Percentiles rank a stretch among this genome's conserved stretches.
These are phyloP conservation scores for Morpho helenor DNA, from an alignment of 2,888 invertebrate species.

Conservation along the genomic window DNA sequence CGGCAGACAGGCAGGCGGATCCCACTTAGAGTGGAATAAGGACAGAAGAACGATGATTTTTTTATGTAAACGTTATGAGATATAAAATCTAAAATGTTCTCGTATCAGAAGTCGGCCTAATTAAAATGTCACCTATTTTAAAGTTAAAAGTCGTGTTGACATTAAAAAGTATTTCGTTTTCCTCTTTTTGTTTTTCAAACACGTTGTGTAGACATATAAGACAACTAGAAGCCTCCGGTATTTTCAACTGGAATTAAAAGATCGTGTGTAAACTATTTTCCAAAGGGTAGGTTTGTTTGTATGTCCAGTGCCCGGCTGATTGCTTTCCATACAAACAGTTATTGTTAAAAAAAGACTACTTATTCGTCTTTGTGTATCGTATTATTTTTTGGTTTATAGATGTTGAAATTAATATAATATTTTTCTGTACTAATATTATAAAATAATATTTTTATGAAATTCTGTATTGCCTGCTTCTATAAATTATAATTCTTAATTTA, in stretches of 20 bases:
- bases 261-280: too few species aligned
- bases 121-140: slow-evolving; percentile 9
- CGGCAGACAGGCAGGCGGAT: too few species aligned
- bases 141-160: slow-evolving; percentile 11
- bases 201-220: background rate
- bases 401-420: too few species aligned
- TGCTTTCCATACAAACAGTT: too few species aligned
- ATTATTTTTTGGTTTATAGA: too few species aligned
- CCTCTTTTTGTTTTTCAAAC: slow-evolving; percentile 1
- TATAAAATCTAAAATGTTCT: slow-evolving; percentile 8
- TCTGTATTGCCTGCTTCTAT: too few species aligned
- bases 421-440: too few species aligned
- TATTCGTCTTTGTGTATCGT: too few species aligned
- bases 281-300: background rate
- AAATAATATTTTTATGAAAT: too few species aligned
- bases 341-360: too few species aligned
- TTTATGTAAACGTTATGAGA: background rate
- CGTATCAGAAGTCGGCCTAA: slow-evolving; percentile 1
- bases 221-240: background rate
- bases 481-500: too few species aligned
- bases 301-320: too few species aligned
- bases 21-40: background rate
- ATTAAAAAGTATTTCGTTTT: slow-evolving; percentile 6
- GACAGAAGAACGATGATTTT: background rate
- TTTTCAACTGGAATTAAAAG: background rate